These are phyloP conservation scores for Melanotaenia nigrans DNA, from an alignment of 2,797 vertebrate genomes.

Conservation along the genomic window DNA sequence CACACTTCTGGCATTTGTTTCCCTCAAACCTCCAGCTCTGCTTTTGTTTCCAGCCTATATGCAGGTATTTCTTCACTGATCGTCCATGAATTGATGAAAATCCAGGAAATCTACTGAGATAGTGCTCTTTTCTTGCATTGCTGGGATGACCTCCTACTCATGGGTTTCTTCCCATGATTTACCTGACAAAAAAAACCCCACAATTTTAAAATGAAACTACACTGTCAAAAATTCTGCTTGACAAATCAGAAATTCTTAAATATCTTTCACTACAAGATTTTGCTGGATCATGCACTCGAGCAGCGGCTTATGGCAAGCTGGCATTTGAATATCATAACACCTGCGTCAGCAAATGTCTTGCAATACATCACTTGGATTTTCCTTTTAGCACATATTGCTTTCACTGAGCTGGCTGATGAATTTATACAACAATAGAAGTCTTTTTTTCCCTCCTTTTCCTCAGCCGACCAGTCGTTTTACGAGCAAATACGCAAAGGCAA, in stretches of 20 bases:
- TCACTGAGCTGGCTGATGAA: conserved; percentile 30
- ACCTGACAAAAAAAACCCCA: conserved; percentile 1
- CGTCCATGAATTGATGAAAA: conserved; percentile 29
- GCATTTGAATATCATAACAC: conserved; percentile 65
- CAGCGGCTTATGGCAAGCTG: conserved; percentile 36
- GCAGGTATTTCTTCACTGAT: conserved; percentile 50
- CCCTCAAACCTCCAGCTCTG: conserved; percentile 50
- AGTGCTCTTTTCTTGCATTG: conserved; percentile 4
- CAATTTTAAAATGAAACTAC: conserved; percentile 13
- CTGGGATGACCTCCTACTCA: neutral
- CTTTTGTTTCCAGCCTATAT: conserved; percentile 23
- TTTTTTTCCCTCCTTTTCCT: conserved; percentile 14
- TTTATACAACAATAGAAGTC: conserved; percentile 17
- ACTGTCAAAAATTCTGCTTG: conserved; percentile 13
- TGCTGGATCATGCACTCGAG: conserved; percentile 38
- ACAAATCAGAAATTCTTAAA: neutral
- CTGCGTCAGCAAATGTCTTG: conserved; percentile 66
- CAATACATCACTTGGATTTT: conserved; percentile 57
- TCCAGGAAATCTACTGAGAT: neutral
- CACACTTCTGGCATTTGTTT: conserved; percentile 62
- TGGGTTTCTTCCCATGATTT: conserved; percentile 4
- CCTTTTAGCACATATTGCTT: conserved; percentile 25
- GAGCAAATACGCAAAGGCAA: neutral
- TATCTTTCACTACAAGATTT: conserved; percentile 2
- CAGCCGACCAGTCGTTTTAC: conserved; percentile 10